A percentile compares a stretch with the other conserved stretches of the same genome.
Conservation (phyloP, 1,140 invertebrate species). For the Drosophila nikananu region DNA sequence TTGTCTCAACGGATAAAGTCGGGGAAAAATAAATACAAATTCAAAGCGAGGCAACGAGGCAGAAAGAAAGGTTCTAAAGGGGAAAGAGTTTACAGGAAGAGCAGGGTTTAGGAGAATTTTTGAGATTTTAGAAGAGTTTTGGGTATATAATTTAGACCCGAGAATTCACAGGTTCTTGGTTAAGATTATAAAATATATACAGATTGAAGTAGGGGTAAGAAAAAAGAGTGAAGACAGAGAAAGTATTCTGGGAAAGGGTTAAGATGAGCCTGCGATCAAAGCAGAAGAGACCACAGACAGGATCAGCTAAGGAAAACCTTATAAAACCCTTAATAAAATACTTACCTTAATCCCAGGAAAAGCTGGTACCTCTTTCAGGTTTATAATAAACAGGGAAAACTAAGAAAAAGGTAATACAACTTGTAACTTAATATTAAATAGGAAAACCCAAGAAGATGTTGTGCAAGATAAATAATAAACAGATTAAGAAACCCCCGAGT, state of each 20-base stretch:
- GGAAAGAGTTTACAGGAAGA: not conserved
- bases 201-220: not conserved
- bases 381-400: not conserved
- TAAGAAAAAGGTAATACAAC: not conserved
- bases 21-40: not conserved
- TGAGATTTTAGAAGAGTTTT: not conserved
- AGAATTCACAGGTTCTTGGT: not conserved
- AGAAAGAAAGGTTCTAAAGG: conserved; percentile 2
- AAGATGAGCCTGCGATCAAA: not conserved
- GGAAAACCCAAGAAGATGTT: not conserved
- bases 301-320: not conserved
- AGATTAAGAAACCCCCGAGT: not conserved
- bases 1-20: conserved; percentile 11
- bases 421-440: not conserved
- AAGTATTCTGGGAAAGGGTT: not conserved
- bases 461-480: not conserved
- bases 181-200: not conserved
- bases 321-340: not conserved
- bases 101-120: not conserved
- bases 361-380: not conserved
- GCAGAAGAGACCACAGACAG: not conserved
- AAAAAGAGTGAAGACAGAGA: not conserved
- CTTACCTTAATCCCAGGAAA: not conserved
- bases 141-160: not conserved
- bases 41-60: conserved; percentile 15